phyloP scores from a whole-genome alignment of 2,888 invertebrate genomes.

The Leptinotarsa juncta region DNA sequence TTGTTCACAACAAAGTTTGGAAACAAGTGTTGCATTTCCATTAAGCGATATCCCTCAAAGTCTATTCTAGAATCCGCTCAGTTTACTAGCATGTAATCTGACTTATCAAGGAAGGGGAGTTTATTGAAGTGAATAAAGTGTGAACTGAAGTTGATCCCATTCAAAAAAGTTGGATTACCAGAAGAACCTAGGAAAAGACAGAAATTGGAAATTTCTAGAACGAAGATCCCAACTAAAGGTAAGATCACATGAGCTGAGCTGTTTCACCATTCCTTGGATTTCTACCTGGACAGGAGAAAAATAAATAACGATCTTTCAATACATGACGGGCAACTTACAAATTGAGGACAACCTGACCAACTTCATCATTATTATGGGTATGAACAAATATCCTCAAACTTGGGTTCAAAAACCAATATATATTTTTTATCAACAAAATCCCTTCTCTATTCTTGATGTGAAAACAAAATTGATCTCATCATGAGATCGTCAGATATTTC shows the following conservation, averaged over 20 bases:
- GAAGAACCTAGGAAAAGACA: slow-evolving; percentile 2
- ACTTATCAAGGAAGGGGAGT: neutral
- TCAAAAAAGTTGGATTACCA: neutral
- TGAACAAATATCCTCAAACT: neutral
- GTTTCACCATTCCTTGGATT: neutral
- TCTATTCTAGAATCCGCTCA: neutral
- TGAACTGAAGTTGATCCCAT: slow-evolving; percentile 3
- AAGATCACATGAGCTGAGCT: neutral
- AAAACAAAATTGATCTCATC: no score
- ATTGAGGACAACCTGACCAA: neutral
- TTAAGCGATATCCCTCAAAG: slow-evolving; percentile 8
- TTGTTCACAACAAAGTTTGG: no score
- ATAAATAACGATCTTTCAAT: neutral
- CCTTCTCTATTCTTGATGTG: slow-evolving; percentile 6
- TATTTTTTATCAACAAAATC: neutral
- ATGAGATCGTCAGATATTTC: slow-evolving; percentile 23
- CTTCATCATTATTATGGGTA: slow-evolving; percentile 9
- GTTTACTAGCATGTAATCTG: slow-evolving; percentile 8
- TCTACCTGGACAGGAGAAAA: neutral
- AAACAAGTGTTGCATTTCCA: slow-evolving; percentile 5
- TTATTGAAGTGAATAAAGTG: slow-evolving; percentile 8
- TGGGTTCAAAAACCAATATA: neutral
- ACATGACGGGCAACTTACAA: neutral
- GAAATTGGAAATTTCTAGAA: neutral
- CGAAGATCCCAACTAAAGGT: slow-evolving; percentile 6